Evolutionary conservation across 2,888 invertebrate species (phyloP).

Genomic region (Tinea trinotella): DNA sequence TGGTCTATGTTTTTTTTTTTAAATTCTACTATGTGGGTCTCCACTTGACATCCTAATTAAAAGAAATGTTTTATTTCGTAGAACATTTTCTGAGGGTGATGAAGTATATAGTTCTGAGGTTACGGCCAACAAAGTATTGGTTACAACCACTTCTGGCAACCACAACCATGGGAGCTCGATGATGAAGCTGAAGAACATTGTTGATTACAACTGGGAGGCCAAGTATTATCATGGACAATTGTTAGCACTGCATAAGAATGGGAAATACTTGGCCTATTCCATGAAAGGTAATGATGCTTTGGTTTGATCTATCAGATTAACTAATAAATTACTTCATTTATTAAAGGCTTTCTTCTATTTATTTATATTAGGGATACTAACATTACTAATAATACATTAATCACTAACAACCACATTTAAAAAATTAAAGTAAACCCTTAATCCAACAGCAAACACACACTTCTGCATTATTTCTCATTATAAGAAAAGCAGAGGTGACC

Average conservation of each 20-base stretch:
- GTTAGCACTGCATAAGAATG: conserved; percentile 88
- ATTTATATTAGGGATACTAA: conserved; percentile 41
- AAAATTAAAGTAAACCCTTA: no score
- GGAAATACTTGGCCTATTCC: conserved; percentile 90
- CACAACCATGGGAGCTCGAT: conserved; percentile 89
- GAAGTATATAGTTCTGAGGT: conserved; percentile 72
- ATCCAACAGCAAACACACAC: no score
- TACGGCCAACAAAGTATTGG: conserved; percentile 75
- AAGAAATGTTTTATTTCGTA: conserved; percentile 28
- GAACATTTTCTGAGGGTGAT: conserved; percentile 74
- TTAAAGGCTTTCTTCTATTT: no score
- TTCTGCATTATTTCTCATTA: no score
- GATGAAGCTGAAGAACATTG: conserved; percentile 90
- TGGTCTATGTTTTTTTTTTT: no score
- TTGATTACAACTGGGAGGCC: conserved; percentile 95
- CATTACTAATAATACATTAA: no score
- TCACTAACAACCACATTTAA: no score
- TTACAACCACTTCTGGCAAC: conserved; percentile 79
- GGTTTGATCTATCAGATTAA: no score
- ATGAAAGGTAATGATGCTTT: conserved; percentile 91
- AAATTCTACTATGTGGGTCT: no score
- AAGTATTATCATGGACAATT: conserved; percentile 90
- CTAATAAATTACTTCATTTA: no score
- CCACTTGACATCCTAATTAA: no score
- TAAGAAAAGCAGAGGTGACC: no score